Evolutionary conservation across 2,888 invertebrate genomes (phyloP), one percentile per base, ranked within the genome.

Genomic region (Leptodirus hochenwartii): DNA sequence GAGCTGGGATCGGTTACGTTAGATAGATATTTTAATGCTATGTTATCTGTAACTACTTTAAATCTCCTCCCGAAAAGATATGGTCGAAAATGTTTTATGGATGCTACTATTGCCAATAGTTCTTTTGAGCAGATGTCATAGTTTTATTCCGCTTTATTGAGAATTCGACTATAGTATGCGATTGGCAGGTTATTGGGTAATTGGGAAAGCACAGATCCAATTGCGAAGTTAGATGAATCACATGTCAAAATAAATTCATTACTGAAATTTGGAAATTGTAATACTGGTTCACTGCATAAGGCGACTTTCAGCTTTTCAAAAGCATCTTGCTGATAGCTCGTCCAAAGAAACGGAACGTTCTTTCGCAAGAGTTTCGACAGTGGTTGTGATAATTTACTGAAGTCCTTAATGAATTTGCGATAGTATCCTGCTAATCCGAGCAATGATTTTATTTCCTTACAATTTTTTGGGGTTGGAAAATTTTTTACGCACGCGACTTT

Each of bases 391-490:
- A n/a, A n/a, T n/a, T n/a, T n/a, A n/a, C n/a, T n/a, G n/a, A n/a
- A n/a, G n/a, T n/a, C n/a, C n/a, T n/a, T n/a, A n/a, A n/a, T n/a
- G n/a, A n/a, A n/a, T n/a, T n/a, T n/a, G n/a, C 49, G 16, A 22
- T 50, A 51, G 25, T 49, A 53, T 0, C 45, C 42, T 0, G 38
- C 36, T n/a, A 47, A 35, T 15, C 49, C 46, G 3, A 47, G 27
- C 15, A 49, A 48, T 13, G 36, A 32, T 32, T 39, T 38, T 4
- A 44, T 33, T 4, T 41, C 33, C 26, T 38, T 43, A 0, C 27
- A 13, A 3, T 16, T 29, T 20, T 32, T 36, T 0, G 43, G 43
- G 1, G 9, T 25, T 4, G 43, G 39, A 5, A 41, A 41, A 12
- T 41, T 30, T 23, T 29, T 28, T 15, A 43, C 34, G 3, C 36